phyloP scores from a whole-genome alignment of 2,888 invertebrate species.

The Trissoscelio sp. region DNA sequence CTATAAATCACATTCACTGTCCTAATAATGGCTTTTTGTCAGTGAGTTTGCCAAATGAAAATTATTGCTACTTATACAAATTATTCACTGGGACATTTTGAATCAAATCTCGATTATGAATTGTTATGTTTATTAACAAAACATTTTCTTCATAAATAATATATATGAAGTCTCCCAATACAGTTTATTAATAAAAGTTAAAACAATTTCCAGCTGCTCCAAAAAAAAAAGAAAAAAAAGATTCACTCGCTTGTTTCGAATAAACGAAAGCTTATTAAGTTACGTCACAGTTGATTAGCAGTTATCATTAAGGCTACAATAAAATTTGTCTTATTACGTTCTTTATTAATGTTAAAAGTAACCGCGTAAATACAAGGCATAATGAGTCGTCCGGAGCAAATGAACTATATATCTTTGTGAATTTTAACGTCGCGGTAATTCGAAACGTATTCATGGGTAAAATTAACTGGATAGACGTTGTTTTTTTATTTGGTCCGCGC shows the following conservation, averaged over 20 bases:
- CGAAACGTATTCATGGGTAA: constrained; percentile 53
- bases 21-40: constrained; percentile 59
- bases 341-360: constrained; percentile 38
- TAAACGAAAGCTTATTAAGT: constrained; percentile 34
- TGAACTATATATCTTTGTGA: constrained; percentile 55
- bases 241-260: background rate
- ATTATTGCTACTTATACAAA: constrained; percentile 31
- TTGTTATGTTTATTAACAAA: too few relatives aligned
- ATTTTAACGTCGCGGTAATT: constrained; percentile 46
- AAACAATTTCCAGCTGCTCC: too few relatives aligned
- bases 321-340: constrained; percentile 46
- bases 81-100: background rate
- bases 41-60: constrained; percentile 45
- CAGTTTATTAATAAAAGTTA: too few relatives aligned
- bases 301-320: constrained; percentile 41
- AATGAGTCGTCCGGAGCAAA: constrained; percentile 41
- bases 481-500: constrained; percentile 37
- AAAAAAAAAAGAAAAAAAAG: too few relatives aligned
- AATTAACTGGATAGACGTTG: constrained; percentile 44
- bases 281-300: constrained; percentile 33
- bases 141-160: too few relatives aligned
- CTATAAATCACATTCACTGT: constrained; percentile 54
- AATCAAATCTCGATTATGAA: background rate
- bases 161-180: too few relatives aligned
- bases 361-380: constrained; percentile 48